A percentile compares a stretch with the other conserved stretches of the same genome.
phyloP scores from a whole-genome alignment of 2,888 invertebrate genomes.

The Nysson spinosus region DNA sequence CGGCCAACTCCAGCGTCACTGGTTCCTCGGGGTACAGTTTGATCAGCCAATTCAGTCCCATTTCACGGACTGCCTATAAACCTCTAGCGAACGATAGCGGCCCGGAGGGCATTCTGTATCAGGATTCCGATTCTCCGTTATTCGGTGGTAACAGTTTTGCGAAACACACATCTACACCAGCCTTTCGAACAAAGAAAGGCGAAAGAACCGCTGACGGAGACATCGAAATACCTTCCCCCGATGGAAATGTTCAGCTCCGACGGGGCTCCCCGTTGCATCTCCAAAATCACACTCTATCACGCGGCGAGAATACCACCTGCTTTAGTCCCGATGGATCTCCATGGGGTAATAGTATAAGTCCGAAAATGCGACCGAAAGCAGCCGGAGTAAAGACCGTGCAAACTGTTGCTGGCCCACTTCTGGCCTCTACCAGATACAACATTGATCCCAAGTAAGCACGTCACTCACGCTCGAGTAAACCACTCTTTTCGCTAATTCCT shows the following conservation, averaged over 20 bases:
- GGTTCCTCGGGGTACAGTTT: conserved; percentile 44
- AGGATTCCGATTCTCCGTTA: conserved; percentile 9
- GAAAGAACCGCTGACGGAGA: conserved; percentile 62
- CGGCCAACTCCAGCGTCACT: conserved; percentile 31
- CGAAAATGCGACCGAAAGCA: conserved; percentile 65
- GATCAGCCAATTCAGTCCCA: conserved; percentile 60
- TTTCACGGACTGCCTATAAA: conserved; percentile 35
- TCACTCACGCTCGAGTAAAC: too few species aligned
- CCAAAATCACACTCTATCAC: conserved; percentile 44
- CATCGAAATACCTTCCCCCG: conserved; percentile 21
- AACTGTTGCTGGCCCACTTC: conserved; percentile 76
- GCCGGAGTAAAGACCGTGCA: conserved; percentile 68
- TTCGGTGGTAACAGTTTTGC: conserved; percentile 24
- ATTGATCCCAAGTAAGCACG: conserved; percentile 77
- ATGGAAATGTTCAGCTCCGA: conserved; percentile 1
- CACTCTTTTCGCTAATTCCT: too few species aligned
- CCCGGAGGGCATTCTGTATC: conserved; percentile 26
- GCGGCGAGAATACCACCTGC: conserved; percentile 52
- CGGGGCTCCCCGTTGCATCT: conserved; percentile 22
- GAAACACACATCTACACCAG: conserved; percentile 64
- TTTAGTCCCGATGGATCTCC: conserved; percentile 63
- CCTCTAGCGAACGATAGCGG: background rate
- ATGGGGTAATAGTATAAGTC: conserved; percentile 68
- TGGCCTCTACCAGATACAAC: conserved; percentile 78
- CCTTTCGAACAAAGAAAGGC: conserved; percentile 49